These are phyloP conservation scores for Chrysolina oricalcia DNA, from an alignment of 2,888 invertebrate genomes.

Conservation along the genomic window DNA sequence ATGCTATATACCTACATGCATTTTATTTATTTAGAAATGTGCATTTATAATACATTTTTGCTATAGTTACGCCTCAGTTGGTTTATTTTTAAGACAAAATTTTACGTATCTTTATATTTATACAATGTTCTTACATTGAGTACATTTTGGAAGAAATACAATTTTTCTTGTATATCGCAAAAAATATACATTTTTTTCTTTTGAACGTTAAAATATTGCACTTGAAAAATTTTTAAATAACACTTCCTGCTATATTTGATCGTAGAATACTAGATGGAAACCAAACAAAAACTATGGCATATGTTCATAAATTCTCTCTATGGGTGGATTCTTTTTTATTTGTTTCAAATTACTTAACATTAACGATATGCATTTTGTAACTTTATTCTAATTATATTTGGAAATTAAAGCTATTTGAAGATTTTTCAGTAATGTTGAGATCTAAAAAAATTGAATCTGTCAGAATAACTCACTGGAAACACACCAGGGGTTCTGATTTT, in stretches of 20 bases:
- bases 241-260: conserved; percentile 61
- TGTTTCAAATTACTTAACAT: conserved; percentile 64
- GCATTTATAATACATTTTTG: conserved; percentile 68
- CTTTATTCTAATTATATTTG: conserved; percentile 64
- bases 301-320: conserved; percentile 57
- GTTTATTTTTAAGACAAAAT: conserved; percentile 58
- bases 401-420: conserved; percentile 66
- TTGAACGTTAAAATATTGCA: conserved; percentile 68
- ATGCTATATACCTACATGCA: conserved; percentile 68
- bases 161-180: conserved; percentile 64
- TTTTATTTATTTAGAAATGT: conserved; percentile 70
- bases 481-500: conserved; percentile 33
- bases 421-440: conserved; percentile 54
- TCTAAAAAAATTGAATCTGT: conserved; percentile 52
- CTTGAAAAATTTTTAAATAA: conserved; percentile 59
- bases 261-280: conserved; percentile 50
- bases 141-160: conserved; percentile 69
- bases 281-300: conserved; percentile 58
- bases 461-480: conserved; percentile 42
- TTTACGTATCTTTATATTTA: conserved; percentile 69
- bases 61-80: conserved; percentile 62
- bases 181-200: conserved; percentile 64
- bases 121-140: conserved; percentile 70
- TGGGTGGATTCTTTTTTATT: conserved; percentile 65
- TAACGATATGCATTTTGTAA: conserved; percentile 69